These are phyloP conservation scores for Henricia sp. DNA, from an alignment of 53 echinoderm and acorn worm genomes.

Conservation along the genomic window DNA sequence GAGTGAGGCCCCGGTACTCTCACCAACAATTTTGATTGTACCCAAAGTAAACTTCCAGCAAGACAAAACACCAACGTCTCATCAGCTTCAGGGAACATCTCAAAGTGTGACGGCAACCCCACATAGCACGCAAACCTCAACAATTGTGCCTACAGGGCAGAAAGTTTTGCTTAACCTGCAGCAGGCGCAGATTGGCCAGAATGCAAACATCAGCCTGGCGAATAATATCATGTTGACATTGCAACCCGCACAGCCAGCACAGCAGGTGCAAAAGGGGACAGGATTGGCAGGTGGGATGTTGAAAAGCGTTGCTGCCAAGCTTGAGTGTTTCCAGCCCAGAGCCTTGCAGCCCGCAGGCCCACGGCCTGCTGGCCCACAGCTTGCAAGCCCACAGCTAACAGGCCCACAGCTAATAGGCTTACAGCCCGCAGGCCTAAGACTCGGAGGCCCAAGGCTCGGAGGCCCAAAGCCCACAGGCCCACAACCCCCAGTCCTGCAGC, in stretches of 20 bases:
- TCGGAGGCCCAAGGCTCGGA: too few species aligned
- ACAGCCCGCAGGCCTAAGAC: too few species aligned
- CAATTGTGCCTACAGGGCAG: not conserved
- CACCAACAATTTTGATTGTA: constrained; percentile 50
- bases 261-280: too few species aligned
- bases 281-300: too few species aligned
- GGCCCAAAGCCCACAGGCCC: too few species aligned
- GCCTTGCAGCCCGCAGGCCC: too few species aligned
- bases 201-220: constrained; percentile 31
- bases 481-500: not conserved
- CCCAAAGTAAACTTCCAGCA: constrained; percentile 52
- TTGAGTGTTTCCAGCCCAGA: too few species aligned
- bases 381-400: not conserved
- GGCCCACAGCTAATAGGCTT: not conserved
- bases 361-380: too few species aligned
- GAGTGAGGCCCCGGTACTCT: constrained; percentile 36
- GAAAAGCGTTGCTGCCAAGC: too few species aligned
- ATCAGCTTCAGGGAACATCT: not conserved
- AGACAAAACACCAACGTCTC: constrained; percentile 9
- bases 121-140: not conserved
- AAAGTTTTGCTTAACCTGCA: constrained; percentile 24
- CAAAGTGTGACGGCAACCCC: not conserved
- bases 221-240: constrained; percentile 45
- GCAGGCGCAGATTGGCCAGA: constrained; percentile 48
- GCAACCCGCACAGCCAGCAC: too few species aligned